A percentile compares a stretch with the other conserved stretches of the same genome.
These are phyloP conservation scores for Diploscapter pachys DNA, from an alignment of 1,140 invertebrate species.

Conservation along the genomic window DNA sequence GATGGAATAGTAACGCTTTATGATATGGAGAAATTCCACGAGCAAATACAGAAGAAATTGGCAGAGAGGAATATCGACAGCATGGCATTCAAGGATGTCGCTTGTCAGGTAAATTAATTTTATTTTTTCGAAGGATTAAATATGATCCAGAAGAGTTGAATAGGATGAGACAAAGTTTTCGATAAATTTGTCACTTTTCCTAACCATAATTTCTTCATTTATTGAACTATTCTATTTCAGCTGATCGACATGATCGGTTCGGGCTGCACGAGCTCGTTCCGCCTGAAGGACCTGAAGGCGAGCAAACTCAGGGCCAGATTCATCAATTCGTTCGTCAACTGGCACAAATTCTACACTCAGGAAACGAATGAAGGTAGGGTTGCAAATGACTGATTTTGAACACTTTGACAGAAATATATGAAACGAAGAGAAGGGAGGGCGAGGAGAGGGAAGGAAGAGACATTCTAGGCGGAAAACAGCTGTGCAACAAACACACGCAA, in stretches of 20 bases:
- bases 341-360: conserved; percentile 97
- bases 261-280: conserved; percentile 67
- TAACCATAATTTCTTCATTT: conserved; percentile 9
- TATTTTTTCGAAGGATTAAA: neutral
- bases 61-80: conserved; percentile 90
- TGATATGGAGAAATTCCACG: conserved; percentile 98
- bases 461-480: conserved; percentile 25
- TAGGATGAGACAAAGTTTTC: conserved; percentile 31
- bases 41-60: conserved; percentile 94
- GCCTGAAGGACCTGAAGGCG: conserved; percentile 82
- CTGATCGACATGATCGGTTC: conserved; percentile 97
- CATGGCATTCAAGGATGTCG: conserved; percentile 89
- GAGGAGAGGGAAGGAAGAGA: neutral
- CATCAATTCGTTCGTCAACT: conserved; percentile 98
- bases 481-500: too few species aligned
- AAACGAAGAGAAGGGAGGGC: neutral
- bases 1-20: conserved; percentile 97
- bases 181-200: conserved; percentile 16
- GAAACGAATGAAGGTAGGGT: conserved; percentile 86
- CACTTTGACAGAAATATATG: conserved; percentile 22
- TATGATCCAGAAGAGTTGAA: neutral
- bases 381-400: conserved; percentile 26
- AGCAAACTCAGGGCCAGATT: conserved; percentile 81
- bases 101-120: conserved; percentile 76
- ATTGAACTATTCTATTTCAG: conserved; percentile 62